Percentiles rank a stretch among this genome's conserved stretches.
Evolutionary conservation across 1,140 invertebrate species (phyloP).

Genomic region (Pogonomyrmex barbatus): DNA sequence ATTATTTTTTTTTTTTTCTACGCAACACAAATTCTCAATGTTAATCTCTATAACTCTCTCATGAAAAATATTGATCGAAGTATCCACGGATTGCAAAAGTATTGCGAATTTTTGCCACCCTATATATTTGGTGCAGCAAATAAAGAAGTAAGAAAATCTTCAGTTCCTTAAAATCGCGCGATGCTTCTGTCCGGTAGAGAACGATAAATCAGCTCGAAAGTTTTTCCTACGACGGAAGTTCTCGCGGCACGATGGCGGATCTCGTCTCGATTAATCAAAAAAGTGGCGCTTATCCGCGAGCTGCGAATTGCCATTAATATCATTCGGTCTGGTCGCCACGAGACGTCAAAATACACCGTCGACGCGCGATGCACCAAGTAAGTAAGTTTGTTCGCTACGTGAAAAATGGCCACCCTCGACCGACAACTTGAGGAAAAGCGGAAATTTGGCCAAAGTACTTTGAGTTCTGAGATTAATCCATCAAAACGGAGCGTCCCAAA

Average conservation of each 20-base stretch:
- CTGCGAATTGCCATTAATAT: slow-evolving; percentile 71
- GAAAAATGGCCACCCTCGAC: slow-evolving; percentile 31
- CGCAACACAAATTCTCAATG: neutral
- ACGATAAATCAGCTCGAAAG: slow-evolving; percentile 66
- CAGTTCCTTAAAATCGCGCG: slow-evolving; percentile 47
- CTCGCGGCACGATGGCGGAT: slow-evolving; percentile 35
- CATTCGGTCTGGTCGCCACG: slow-evolving; percentile 25
- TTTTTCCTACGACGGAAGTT: slow-evolving; percentile 57
- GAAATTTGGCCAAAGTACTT: slow-evolving; percentile 43
- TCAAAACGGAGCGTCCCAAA: slow-evolving; percentile 24
- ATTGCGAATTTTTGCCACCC: neutral
- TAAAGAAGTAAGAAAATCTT: slow-evolving; percentile 49
- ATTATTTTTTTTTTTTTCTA: neutral
- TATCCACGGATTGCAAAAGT: neutral
- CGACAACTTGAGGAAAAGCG: slow-evolving; percentile 25
- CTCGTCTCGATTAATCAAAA: slow-evolving; percentile 72
- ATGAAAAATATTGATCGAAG: neutral
- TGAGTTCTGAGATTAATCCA: slow-evolving; percentile 44
- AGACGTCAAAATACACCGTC: slow-evolving; percentile 49
- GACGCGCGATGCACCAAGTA: slow-evolving; percentile 49
- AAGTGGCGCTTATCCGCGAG: slow-evolving; percentile 53
- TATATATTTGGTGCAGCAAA: neutral
- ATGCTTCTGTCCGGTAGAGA: slow-evolving; percentile 26
- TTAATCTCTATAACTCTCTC: neutral
- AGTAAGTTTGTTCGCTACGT: slow-evolving; percentile 26